Evolutionary conservation across 2,113 vertebrate genomes (phyloP), one percentile per base, ranked within the genome.

Genomic region (Upupa epops): DNA sequence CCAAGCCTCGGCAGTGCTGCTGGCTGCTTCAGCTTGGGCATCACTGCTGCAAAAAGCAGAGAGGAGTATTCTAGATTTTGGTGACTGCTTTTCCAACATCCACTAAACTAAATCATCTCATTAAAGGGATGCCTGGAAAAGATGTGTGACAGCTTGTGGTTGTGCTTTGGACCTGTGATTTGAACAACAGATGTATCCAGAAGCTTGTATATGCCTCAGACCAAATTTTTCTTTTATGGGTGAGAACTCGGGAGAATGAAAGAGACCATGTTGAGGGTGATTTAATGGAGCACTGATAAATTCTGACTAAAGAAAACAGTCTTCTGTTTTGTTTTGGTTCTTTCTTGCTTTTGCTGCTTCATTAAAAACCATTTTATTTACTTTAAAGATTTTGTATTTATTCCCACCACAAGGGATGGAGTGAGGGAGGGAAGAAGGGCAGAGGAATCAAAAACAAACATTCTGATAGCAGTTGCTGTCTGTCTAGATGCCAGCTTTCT

Each of bases 401-500:
- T 90, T 92, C 64, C 84, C 60, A 79, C 52, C 68, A 42, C 52
- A 71, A 69, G 73, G 40, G 78, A 74, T 77, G 64, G 81, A 90
- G 56, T 79, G 68, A 85, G 45, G 71, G 64, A 94, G 75, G 84
- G 56, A 70, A 94, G 71, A 90, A 94, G 75, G 84, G 56, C 74
- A 94, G 71, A 90, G 81, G 69, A 94, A 93, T 70, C 51, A 71
- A 63, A 90, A 94, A 70, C 85, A 81, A 93, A 84, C 84, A 68
- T 89, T 93, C 69, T 89, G 66, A 64, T 94, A 91, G 78, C 81
- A 54, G 89, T 95, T 90, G 59, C 77, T 86, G 70, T 89, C 90
- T 93, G 81, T 89, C 91, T 92, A 87, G 94, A 77, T 93, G 92
- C 92, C 87, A 94, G 75, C 63, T 89, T 93, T 91, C 89, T 94